Evolutionary conservation across 2,888 invertebrate species (phyloP), one percentile per base, ranked within the genome.

Genomic region (Chalcosyrphus nemorum): DNA sequence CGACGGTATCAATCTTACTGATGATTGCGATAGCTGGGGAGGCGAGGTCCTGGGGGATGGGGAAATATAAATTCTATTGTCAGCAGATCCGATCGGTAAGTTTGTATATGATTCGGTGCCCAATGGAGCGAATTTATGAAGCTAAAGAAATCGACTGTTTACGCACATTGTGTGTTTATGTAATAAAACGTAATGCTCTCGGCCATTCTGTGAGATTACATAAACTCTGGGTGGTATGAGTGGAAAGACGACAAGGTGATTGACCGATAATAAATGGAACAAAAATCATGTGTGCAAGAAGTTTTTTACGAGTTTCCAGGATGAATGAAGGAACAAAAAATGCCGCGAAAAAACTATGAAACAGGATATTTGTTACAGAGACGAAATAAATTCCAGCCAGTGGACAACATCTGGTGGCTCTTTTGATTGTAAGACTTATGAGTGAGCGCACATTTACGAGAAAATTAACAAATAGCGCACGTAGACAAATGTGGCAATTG

Each of bases 61-160:
- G 35, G 21, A 24, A 7, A 24, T 57, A 78, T 63, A 72, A 68
- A 66, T 54, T 68, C 72, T 50, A 68, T 76, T 66, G 82, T 82
- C 78, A 74, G 82, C 82, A 82, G 29, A 68, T 78, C 38, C 38
- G n/a, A 19, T 32, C 61, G 52, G 38, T 61, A 17, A 45, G 41
- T 70, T 57, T 61, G 29, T 65, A 74, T 21, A 74, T 21, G 59
- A 59, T 47, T 65, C 65, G 50, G n/a, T 47, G 47, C 45, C 29
- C 77, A 77, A 77, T 77, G 65, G 71, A 61, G 66, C 32, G 54
- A 66, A 77, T 76, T 76, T 76, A 76, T 68, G 65, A 75, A 50
- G 13, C 47, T 50, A 38, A 50, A 35, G 7, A 56, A 65, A 74
- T 72, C 61, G 61, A 41, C 72, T 57, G 50, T 41, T 66, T 56